A percentile compares a stretch with the other conserved stretches of the same genome.
phyloP scores from a whole-genome alignment of 1,140 invertebrate genomes.

The Saccostrea cuccullata region DNA sequence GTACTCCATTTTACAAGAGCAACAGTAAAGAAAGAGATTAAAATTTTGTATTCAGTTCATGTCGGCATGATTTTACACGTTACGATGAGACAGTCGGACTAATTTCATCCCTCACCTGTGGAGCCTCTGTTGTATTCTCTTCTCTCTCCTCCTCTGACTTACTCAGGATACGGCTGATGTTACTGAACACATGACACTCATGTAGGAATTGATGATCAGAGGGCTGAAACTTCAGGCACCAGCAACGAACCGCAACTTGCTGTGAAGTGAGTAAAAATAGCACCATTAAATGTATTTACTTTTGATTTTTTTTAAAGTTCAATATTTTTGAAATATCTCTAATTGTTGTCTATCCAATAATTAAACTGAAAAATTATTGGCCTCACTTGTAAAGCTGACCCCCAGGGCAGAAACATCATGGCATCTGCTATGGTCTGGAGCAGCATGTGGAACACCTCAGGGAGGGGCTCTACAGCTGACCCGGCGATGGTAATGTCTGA shows the following conservation, averaged over 20 bases:
- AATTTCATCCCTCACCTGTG: constrained; percentile 20
- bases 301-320: background rate
- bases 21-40: background rate
- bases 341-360: background rate
- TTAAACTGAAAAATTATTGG: background rate
- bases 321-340: background rate
- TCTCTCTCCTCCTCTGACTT: constrained; percentile 86
- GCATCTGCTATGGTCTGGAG: constrained; percentile 95
- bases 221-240: constrained; percentile 92
- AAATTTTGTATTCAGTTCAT: background rate
- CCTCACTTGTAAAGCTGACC: constrained; percentile 81
- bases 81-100: constrained; percentile 16
- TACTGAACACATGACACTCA: constrained; percentile 94
- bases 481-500: constrained; percentile 89
- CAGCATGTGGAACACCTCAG: constrained; percentile 90
- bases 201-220: constrained; percentile 96
- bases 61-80: background rate
- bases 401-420: constrained; percentile 92
- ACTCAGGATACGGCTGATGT: constrained; percentile 97
- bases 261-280: constrained; percentile 77
- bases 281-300: background rate
- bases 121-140: constrained; percentile 56
- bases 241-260: constrained; percentile 95
- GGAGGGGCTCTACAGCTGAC: constrained; percentile 85
- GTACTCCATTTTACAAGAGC: too few species aligned